Conservation (phyloP, 2,113 vertebrate genomes). For the Chionis minor region DNA sequence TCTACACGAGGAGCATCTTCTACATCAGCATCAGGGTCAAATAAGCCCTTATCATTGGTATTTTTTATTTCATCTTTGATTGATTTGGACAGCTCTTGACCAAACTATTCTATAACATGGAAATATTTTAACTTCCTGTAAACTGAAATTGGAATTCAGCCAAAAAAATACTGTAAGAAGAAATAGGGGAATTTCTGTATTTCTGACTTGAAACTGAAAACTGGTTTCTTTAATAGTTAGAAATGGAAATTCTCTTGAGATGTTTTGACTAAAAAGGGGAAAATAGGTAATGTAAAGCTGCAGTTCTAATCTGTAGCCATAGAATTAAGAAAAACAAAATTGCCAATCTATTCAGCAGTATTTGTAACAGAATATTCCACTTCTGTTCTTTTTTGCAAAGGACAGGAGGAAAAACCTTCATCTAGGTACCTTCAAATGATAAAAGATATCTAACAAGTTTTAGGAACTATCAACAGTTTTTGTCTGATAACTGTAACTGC, state of each 20-base stretch:
- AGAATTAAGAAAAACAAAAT: background rate
- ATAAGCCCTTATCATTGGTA: background rate
- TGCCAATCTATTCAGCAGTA: background rate
- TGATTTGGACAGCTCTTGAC: background rate
- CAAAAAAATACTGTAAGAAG: background rate
- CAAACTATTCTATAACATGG: background rate
- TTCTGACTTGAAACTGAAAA: background rate
- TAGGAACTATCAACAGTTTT: background rate
- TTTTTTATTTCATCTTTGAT: background rate
- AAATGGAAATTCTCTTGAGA: background rate
- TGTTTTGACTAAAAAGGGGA: background rate
- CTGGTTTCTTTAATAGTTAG: background rate
- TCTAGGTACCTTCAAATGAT: background rate
- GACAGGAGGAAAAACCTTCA: background rate
- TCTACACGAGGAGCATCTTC: background rate
- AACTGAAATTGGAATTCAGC: background rate
- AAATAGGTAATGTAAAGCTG: background rate
- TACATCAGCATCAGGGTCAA: background rate
- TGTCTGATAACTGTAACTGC: background rate
- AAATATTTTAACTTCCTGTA: background rate
- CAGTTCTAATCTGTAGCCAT: background rate
- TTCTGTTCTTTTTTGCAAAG: background rate
- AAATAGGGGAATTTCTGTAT: background rate
- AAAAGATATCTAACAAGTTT: background rate
- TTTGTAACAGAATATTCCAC: background rate